A percentile compares a stretch with the other conserved stretches of the same genome.
These are phyloP conservation scores for Plecotus auritus DNA, from an alignment of 2,113 vertebrate genomes.

Conservation along the genomic window DNA sequence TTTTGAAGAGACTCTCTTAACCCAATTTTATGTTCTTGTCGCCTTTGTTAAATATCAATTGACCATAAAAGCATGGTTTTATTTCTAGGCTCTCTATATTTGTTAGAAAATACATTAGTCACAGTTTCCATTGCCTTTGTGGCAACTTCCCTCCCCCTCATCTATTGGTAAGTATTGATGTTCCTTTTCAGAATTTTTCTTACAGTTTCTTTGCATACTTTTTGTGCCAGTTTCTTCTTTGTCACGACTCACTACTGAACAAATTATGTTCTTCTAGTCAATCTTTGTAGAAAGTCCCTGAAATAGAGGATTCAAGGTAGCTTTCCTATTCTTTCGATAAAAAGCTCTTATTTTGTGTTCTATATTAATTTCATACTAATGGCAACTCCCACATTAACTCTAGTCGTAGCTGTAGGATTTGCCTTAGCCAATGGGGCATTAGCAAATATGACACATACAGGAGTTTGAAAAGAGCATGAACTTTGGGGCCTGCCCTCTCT, in stretches of 20 bases:
- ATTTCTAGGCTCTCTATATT: not conserved
- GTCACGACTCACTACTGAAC: not conserved
- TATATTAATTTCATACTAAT: not conserved
- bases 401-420: not conserved
- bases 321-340: not conserved
- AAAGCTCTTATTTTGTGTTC: not conserved
- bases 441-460: not conserved
- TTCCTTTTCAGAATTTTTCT: not conserved
- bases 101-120: not conserved
- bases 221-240: not conserved
- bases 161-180: not conserved
- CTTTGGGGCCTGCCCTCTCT: not conserved
- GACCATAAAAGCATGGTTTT: not conserved
- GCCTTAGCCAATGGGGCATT: not conserved
- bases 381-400: not conserved
- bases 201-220: not conserved
- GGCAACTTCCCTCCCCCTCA: not conserved
- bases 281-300: conserved; percentile 10
- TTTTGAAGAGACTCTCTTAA: not conserved
- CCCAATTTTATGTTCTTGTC: not conserved
- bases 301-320: not conserved
- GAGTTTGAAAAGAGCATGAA: not conserved
- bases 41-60: not conserved
- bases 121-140: not conserved
- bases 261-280: not conserved